Percentiles rank a stretch among this genome's conserved stretches.
Evolutionary conservation across 2,113 vertebrate species (phyloP).

Genomic region (Cyanistes caeruleus): DNA sequence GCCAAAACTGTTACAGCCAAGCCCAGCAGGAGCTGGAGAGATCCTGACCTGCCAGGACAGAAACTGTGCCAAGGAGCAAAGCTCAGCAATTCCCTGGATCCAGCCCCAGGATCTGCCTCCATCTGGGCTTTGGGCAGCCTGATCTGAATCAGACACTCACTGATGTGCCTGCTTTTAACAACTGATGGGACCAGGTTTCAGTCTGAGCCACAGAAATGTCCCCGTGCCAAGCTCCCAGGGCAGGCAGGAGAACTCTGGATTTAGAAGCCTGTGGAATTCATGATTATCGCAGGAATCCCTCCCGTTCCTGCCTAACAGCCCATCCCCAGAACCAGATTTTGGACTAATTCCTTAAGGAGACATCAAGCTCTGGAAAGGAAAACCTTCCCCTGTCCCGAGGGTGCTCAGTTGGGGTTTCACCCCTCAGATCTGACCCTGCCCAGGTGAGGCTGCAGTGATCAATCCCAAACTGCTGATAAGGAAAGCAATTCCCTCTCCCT

Average conservation of each 20-base stretch:
- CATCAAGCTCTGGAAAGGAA: neutral
- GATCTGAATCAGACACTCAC: neutral
- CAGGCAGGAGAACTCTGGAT: neutral
- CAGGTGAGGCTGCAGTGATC: neutral
- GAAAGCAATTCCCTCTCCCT: neutral
- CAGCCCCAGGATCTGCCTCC: neutral
- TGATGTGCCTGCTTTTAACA: neutral
- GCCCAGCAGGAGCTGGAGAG: neutral
- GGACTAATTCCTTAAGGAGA: neutral
- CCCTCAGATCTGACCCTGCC: rapidly evolving
- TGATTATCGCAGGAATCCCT: neutral
- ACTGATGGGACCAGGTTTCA: neutral
- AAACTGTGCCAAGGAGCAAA: neutral
- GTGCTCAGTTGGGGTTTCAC: too few species aligned
- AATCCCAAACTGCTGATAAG: rapidly evolving
- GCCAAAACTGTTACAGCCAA: neutral
- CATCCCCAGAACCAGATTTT: neutral
- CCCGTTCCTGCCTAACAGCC: neutral
- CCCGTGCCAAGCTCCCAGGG: neutral
- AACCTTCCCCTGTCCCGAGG: rapidly evolving
- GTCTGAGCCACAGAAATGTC: rapidly evolving
- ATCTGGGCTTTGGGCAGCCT: neutral
- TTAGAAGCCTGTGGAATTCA: neutral
- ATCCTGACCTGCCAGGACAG: neutral
- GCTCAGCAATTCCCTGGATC: neutral